Evolutionary conservation across 1,140 invertebrate genomes (phyloP), one percentile per base, ranked within the genome.

Genomic region (Gonatopus flavifemur): DNA sequence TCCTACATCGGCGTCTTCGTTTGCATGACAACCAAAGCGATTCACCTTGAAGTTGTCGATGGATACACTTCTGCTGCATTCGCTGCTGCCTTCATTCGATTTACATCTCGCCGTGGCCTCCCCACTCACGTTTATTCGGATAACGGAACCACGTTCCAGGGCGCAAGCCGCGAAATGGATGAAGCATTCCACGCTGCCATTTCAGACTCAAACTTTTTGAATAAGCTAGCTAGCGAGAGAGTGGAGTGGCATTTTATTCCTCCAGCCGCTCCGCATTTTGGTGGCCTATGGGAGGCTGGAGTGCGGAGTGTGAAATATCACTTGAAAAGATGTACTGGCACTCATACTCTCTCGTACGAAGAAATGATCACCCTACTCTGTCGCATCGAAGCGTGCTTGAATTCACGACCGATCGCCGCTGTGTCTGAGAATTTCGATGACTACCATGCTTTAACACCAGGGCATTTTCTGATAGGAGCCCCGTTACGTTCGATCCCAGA

Each of bases 211-310:
- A 57, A 16, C 9, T 21, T 44, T 24, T 35, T 38, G 21, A 21
- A 15, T 31, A 10, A 42, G 5, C 7, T 32, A 19, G 5, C 35
- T 39, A 13, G 10, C 15, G 50, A 64, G 9, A 46, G 49, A 13
- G 72, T 69, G 13, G 40, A 64, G 19, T 80, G 70, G 72, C 53
- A 73, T 49, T 77, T 78, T 47, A 75, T 64, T 28, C 69, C 73
- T 7, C 69, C 73, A 9, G 21, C 42, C 30, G 63, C 62, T 31
- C 67, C 72, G 0, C 67, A 75, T 44, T 64, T 67, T 30, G 74
- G 76, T 24, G 75, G 76, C n/a, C 22, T 70, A 39, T 72, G 66
- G 78, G 59, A 79, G 54, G 53, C 57, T 47, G 58, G 52, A 21
- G 65, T 67, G 16, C 54, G 54, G 33, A 42, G 20, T 15, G 35